Evolutionary conservation across 2,797 vertebrate genomes (phyloP), one percentile per base, ranked within the genome.

Genomic region (Discoglossus pictus): DNA sequence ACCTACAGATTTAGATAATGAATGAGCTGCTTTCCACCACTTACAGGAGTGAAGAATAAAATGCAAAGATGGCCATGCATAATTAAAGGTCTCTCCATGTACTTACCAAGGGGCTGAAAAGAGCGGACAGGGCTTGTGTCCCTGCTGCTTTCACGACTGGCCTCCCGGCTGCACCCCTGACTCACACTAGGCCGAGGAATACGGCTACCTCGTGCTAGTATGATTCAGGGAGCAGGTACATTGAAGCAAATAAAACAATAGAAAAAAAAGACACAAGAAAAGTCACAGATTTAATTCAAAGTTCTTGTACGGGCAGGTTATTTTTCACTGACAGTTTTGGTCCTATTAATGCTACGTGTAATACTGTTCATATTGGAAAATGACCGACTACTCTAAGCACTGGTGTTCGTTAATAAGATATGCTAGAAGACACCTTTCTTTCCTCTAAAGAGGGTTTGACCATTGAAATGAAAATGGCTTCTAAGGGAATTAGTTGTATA

Each of bases 181-280:
- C 96, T 99, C 92, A 98, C 94, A 85, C 97, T 99, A 85, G 96
- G 96, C 65, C 97, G 94, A 78, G 97, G 97, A 83, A 99, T 98
- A 80, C 97, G 96, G 84, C 96, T 99, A 88, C 94, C 94, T 82
- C 94, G 93, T n/a, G 92, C 96, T 99, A 92, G 75, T 71, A 76
- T 68, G 72, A 73, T 82, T 83, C 85, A 82, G 75, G 77, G 79
- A 15, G 78, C 80, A 80, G 73, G 43, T 54, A 73, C 60, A 75
- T 68, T 78, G 82, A 78, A 74, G 83, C 80, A 83, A 59, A 82
- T 65, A 76, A 73, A 83, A 68, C 78, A 74, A 31, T 16, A 34
- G 34, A 46, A 48, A n/a, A 48, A 9, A 34, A 76, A 82, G 79
- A 82, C 74, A 81, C 63, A 84, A 78, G 80, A 88, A 82, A 82